Percentiles rank a stretch among this genome's conserved stretches.
These are phyloP conservation scores for Danio kyathit DNA, from an alignment of 2,797 vertebrate genomes.

Conservation along the genomic window DNA sequence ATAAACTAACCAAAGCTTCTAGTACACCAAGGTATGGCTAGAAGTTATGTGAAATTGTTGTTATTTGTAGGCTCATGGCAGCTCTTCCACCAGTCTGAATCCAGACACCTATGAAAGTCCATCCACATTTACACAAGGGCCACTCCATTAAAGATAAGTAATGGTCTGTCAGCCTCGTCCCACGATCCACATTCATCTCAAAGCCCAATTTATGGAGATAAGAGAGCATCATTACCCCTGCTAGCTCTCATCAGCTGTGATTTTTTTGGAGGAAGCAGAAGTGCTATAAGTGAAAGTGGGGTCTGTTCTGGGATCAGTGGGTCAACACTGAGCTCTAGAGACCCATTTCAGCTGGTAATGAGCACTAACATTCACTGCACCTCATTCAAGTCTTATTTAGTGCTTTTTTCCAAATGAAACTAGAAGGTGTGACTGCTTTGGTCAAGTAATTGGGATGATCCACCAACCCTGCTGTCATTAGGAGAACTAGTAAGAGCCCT, in stretches of 20 bases:
- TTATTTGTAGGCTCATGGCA: neutral
- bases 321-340: constrained; percentile 11
- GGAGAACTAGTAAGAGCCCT: neutral
- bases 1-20: neutral
- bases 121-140: constrained; percentile 21
- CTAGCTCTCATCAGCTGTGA: constrained; percentile 52
- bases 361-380: neutral
- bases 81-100: neutral
- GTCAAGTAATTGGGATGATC: constrained; percentile 6
- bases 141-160: constrained; percentile 55
- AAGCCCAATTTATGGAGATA: constrained; percentile 54
- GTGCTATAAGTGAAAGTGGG: constrained; percentile 17
- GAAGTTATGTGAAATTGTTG: neutral
- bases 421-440: neutral
- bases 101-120: constrained; percentile 5
- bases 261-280: neutral
- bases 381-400: constrained; percentile 12
- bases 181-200: constrained; percentile 23
- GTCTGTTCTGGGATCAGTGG: neutral
- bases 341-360: neutral
- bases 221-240: constrained; percentile 50
- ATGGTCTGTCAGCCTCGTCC: constrained; percentile 52
- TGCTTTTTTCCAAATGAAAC: neutral
- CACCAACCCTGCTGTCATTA: neutral
- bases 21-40: neutral